These are phyloP conservation scores for Paramacrobiotus metropolitanus DNA, from an alignment of 1,140 invertebrate species.

Conservation along the genomic window DNA sequence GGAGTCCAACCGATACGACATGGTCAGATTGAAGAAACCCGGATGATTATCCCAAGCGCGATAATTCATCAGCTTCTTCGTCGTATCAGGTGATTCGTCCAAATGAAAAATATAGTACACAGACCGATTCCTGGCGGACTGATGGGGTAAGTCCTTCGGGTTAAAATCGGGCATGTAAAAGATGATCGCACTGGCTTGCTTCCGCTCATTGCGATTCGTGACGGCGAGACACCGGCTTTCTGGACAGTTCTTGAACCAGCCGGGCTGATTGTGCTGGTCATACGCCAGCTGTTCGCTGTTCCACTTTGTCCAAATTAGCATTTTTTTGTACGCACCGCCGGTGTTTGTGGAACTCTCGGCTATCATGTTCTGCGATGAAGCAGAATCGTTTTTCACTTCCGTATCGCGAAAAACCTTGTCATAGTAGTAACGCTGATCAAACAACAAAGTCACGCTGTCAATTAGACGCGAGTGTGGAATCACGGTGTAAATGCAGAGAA, in stretches of 20 bases:
- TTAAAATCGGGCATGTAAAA: neutral
- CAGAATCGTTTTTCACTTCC: neutral
- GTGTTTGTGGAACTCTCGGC: neutral
- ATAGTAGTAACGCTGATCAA: neutral
- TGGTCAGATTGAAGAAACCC: neutral
- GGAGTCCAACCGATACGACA: neutral
- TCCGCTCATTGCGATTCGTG: neutral
- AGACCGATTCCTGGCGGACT: neutral
- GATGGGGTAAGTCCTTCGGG: neutral
- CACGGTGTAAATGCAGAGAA: no score
- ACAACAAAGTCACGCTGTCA: neutral
- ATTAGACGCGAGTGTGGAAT: no score
- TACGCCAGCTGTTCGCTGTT: neutral
- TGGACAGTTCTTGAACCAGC: neutral
- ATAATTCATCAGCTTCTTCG: neutral
- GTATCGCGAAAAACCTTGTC: neutral
- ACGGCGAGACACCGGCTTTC: neutral
- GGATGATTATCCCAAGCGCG: neutral
- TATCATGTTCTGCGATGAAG: neutral
- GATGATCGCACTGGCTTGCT: neutral
- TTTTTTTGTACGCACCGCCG: neutral
- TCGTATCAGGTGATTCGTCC: neutral
- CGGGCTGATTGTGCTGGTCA: neutral
- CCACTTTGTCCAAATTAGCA: neutral
- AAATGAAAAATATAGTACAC: neutral